These are phyloP conservation scores for Atta texana DNA, from an alignment of 1,140 invertebrate species.

Conservation along the genomic window DNA sequence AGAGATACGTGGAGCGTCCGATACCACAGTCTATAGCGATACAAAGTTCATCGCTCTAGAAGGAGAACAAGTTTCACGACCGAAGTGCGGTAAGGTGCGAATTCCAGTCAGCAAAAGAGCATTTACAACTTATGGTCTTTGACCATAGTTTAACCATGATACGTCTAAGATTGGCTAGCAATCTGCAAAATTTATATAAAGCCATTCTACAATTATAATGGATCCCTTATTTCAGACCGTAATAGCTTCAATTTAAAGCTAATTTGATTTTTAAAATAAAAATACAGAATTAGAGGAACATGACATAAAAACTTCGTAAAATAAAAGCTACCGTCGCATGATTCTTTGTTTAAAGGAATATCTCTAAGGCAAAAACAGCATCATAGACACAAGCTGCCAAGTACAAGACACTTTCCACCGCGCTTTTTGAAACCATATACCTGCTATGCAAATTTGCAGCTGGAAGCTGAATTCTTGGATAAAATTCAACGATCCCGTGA, in stretches of 20 bases:
- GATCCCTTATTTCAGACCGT: neutral
- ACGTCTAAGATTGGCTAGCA: neutral
- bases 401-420: slow-evolving; percentile 1
- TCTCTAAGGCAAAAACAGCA: neutral
- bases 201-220: neutral
- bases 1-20: slow-evolving; percentile 62
- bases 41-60: slow-evolving; percentile 76
- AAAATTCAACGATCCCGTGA: slow-evolving; percentile 38
- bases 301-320: no score
- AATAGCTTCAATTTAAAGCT: neutral
- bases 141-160: slow-evolving; percentile 18
- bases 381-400: neutral
- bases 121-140: slow-evolving; percentile 61
- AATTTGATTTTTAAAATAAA: neutral
- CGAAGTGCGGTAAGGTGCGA: slow-evolving; percentile 75
- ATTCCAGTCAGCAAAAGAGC: slow-evolving; percentile 68
- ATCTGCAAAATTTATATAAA: neutral
- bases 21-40: slow-evolving; percentile 67
- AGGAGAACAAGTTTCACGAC: slow-evolving; percentile 74
- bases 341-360: neutral
- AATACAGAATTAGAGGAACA: neutral
- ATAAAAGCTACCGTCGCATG: neutral
- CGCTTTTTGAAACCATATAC: slow-evolving; percentile 28
- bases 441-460: slow-evolving; percentile 47
- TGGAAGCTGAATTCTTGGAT: slow-evolving; percentile 41